Base-by-base conservation (phyloP, 1,140 invertebrate species). In the Pollicipes pollicipes region DNA sequence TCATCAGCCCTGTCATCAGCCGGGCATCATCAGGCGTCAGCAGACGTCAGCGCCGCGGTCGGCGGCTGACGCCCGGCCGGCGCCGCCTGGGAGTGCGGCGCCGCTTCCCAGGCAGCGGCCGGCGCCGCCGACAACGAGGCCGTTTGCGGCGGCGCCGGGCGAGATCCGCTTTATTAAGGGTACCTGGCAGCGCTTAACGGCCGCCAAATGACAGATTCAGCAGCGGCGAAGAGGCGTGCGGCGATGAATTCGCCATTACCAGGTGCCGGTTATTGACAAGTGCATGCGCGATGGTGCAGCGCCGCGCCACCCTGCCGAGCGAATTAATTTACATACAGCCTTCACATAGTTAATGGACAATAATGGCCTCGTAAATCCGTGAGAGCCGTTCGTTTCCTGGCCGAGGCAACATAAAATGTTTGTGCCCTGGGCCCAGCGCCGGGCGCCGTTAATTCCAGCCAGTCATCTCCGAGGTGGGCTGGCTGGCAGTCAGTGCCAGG, bases 321-420 rank as follows among this genome's bases (percentile, higher is more conserved):
- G 45, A 58, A 58, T 58, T 58, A 58, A 58, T 58, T 58, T 58
- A 58, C 45, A 58, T 58, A 58, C 45, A 58, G 45, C 45, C 45
- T 58, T 58, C 45, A 58, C 45, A 58, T 58, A 21, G 45, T 58
- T 58, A 58, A 58, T 58, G 45, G 45, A 3, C 45, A 21, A 58
- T 58, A 58, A 58, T 21, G 45, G 45, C 13, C 45, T 58, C 45
- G 24, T 58, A 58, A 58, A 58, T 58, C 45, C 13, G 45, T 21
- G 45, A 21, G 24, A 24, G 45, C 24, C 13, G 45, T 21, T 58
- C 45, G 45, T 21, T 58, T 58, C 45, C 45, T 21, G 45, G 45
- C 13, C n/a, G n/a, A n/a, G n/a, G n/a, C n/a, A n/a, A n/a, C n/a
- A n/a, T n/a, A n/a, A n/a, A n/a, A n/a, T n/a, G n/a, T n/a, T n/a